These are phyloP conservation scores for Branchellion lobata DNA, from an alignment of 2,888 invertebrate genomes.

Conservation along the genomic window DNA sequence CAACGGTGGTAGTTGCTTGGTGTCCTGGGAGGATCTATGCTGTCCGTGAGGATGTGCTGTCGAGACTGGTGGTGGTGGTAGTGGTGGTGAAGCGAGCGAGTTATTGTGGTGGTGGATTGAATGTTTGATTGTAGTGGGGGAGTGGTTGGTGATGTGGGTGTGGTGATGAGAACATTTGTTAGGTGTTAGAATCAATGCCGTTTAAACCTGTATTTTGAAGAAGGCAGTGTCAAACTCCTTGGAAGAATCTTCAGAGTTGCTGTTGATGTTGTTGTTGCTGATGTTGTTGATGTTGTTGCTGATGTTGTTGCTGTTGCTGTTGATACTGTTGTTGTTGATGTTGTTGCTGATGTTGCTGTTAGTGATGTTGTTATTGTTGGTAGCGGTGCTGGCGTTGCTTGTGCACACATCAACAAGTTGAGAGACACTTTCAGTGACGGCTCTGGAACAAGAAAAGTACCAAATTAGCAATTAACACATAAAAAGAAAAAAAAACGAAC, in stretches of 20 bases:
- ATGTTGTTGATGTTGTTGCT: not conserved
- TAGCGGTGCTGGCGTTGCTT: slow-evolving; percentile 70
- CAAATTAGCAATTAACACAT: not conserved
- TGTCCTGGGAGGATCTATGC: too few relatives aligned
- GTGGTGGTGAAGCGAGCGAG: too few relatives aligned
- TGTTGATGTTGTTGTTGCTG: not conserved
- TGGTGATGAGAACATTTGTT: too few relatives aligned
- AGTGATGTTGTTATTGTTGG: not conserved
- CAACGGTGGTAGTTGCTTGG: slow-evolving; percentile 83
- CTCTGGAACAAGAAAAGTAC: slow-evolving; percentile 63
- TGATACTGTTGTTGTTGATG: not conserved
- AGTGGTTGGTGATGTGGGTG: too few relatives aligned
- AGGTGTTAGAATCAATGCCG: too few relatives aligned
- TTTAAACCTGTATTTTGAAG: too few relatives aligned
- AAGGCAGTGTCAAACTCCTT: too few relatives aligned
- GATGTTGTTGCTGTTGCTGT: not conserved
- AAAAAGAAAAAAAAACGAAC: not conserved
- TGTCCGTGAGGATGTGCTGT: too few relatives aligned
- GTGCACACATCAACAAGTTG: slow-evolving; percentile 79
- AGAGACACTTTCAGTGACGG: slow-evolving; percentile 89
- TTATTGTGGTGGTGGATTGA: too few relatives aligned
- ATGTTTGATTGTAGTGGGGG: too few relatives aligned
- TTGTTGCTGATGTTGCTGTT: not conserved
- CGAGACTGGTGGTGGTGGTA: too few relatives aligned
- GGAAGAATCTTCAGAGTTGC: too few relatives aligned